Conservation (phyloP, 2,888 invertebrate species). For the Linnaemya vulpina region DNA sequence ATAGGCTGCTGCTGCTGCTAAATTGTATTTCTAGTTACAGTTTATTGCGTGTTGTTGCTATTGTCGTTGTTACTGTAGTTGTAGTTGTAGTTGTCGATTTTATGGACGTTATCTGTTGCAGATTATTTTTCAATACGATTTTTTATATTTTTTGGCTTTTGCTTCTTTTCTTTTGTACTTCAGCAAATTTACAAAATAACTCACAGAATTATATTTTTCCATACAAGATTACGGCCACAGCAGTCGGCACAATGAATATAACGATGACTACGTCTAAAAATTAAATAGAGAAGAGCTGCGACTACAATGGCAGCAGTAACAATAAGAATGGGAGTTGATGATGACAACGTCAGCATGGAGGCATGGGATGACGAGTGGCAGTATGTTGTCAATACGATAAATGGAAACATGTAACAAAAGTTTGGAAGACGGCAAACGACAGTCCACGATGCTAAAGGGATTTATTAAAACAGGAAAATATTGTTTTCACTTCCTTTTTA, state of each 20-base stretch:
- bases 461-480: constrained; percentile 62
- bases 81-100: constrained; percentile 36
- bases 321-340: constrained; percentile 28
- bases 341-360: constrained; percentile 31
- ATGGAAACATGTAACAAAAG: constrained; percentile 21
- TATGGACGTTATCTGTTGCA: constrained; percentile 61
- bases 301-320: constrained; percentile 3
- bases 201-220: neutral
- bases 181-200: constrained; percentile 20
- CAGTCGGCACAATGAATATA: neutral
- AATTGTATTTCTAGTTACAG: constrained; percentile 37
- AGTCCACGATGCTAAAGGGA: constrained; percentile 29
- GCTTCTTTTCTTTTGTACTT: neutral
- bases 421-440: constrained; percentile 36
- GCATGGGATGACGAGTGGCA: neutral
- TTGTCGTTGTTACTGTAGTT: constrained; percentile 27
- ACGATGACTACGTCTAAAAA: constrained; percentile 11
- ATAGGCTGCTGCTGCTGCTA: constrained; percentile 40
- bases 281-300: neutral
- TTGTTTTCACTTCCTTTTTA: neutral
- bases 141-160: neutral
- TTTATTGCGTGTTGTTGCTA: constrained; percentile 57
- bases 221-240: constrained; percentile 40
- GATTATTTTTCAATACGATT: constrained; percentile 26
- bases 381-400: constrained; percentile 53